phyloP scores from a whole-genome alignment of 2,113 vertebrate species.

The Clarias macrocephalus region DNA sequence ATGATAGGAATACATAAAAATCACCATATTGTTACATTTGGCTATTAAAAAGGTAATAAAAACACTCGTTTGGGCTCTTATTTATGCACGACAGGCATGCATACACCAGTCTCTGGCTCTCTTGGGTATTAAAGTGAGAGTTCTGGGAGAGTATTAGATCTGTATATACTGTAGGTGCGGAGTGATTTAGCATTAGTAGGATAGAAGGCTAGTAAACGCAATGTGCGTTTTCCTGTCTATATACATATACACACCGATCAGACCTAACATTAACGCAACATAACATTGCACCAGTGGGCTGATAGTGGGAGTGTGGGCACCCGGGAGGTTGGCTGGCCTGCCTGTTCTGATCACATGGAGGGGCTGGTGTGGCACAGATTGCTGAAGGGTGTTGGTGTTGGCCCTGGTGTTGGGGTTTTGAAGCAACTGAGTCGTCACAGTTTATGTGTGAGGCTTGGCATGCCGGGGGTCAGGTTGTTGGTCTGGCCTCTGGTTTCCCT shows the following conservation, averaged over 20 bases:
- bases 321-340: too few relatives aligned
- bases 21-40: background rate
- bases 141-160: background rate
- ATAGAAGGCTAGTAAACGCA: background rate
- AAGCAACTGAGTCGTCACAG: too few relatives aligned
- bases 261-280: too few relatives aligned
- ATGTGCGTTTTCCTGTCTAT: background rate
- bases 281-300: too few relatives aligned
- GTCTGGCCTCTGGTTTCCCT: too few relatives aligned
- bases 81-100: slow-evolving; percentile 27
- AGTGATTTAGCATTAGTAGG: background rate
- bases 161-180: background rate
- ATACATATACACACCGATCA: background rate
- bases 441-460: too few relatives aligned
- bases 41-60: slow-evolving; percentile 1
- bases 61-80: slow-evolving; percentile 26
- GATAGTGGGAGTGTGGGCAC: too few relatives aligned
- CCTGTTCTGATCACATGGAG: too few relatives aligned
- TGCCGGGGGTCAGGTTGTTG: too few relatives aligned
- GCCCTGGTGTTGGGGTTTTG: too few relatives aligned
- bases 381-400: too few relatives aligned
- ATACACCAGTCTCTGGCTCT: slow-evolving; percentile 28
- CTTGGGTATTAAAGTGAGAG: background rate
- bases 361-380: too few relatives aligned
- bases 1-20: slow-evolving; percentile 13